Base-by-base conservation (phyloP, 2,113 vertebrate species). In the Capreolus pygargus region DNA sequence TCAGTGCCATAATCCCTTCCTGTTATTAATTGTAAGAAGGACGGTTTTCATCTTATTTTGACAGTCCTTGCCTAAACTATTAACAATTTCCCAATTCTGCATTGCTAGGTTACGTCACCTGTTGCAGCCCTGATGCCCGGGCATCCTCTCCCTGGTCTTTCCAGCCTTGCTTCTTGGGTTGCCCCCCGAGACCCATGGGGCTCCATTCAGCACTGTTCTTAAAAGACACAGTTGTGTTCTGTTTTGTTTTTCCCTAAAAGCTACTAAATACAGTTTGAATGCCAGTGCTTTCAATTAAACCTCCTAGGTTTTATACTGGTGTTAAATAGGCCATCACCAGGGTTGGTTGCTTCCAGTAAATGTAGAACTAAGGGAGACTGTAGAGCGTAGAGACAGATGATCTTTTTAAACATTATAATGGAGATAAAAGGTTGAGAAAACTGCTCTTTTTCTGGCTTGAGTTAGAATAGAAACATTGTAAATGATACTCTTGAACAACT, bases 231-330 rank as follows among this genome's bases (percentile, higher is more conserved):
- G 50, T 33, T 47, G 36, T 60, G n/a, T 13, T 47, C 47, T n/a
- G 67, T 50, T 91, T 78, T n/a, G 67, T 50, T 91, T 78, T 78
- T 1, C 6, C 0, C 11, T 91, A 50, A 91, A 96, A 95, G 94
- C 83, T 95, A 54, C 74, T 58, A 94, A 97, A 94, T 93, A 96
- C 95, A 97, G 97, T 95, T 97, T 97, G 95, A 98, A 98, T 96
- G 93, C 15, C 81, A 94, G 93, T 58, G 83, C 89, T 97, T 98
- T 97, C 97, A 98, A 98, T 98, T 98, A 98, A 97, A 94, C 47
- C 61, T 95, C 95, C 89, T 52, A 86, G 76, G 89, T 96, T 98
- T 97, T 97, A 94, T 95, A 88, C 92, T 96, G 70, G 74, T 97
- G 58, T 96, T 97, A 97, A 98, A 97, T 95, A 98, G 97, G 87